These are phyloP conservation scores for Crocidura indochinensis DNA, from an alignment of 2,797 vertebrate genomes.

Conservation along the genomic window DNA sequence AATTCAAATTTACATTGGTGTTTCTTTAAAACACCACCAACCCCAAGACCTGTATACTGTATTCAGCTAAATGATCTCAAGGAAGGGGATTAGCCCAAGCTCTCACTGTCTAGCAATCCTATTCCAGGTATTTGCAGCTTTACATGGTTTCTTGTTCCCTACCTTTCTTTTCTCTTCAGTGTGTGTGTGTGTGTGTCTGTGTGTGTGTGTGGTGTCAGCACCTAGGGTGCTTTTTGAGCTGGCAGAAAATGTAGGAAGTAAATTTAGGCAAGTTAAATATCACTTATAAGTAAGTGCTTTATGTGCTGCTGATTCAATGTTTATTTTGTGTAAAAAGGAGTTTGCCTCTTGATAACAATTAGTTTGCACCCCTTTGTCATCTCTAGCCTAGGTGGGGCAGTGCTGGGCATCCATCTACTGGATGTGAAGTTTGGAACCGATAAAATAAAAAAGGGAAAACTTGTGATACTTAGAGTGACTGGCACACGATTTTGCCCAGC, in stretches of 20 bases:
- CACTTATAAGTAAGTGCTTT: slow-evolving; percentile 46
- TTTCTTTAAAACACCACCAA: neutral
- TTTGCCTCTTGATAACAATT: slow-evolving; percentile 43
- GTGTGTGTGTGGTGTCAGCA: neutral
- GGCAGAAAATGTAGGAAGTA: slow-evolving; percentile 58
- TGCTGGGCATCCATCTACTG: slow-evolving; percentile 29
- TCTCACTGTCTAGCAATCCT: slow-evolving; percentile 5
- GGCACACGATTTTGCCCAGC: neutral
- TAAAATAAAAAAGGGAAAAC: slow-evolving; percentile 6
- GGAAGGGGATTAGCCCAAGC: slow-evolving; percentile 8
- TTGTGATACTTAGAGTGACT: neutral
- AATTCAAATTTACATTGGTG: slow-evolving; percentile 44
- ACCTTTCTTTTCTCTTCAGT: neutral
- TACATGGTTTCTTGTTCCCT: neutral
- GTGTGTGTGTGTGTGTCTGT: too few relatives aligned
- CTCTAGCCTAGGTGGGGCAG: neutral
- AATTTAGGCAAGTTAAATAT: slow-evolving; percentile 43
- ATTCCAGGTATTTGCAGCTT: neutral
- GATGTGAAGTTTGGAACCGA: slow-evolving; percentile 40
- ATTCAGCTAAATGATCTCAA: slow-evolving; percentile 22
- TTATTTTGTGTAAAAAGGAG: slow-evolving; percentile 56
- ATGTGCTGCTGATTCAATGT: slow-evolving; percentile 42
- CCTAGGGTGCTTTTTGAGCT: slow-evolving; percentile 8
- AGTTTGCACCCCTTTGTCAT: neutral
- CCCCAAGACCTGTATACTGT: neutral